Evolutionary conservation across 2,888 invertebrate genomes (phyloP), one percentile per base, ranked within the genome.

Genomic region (Drosophila ezoana): DNA sequence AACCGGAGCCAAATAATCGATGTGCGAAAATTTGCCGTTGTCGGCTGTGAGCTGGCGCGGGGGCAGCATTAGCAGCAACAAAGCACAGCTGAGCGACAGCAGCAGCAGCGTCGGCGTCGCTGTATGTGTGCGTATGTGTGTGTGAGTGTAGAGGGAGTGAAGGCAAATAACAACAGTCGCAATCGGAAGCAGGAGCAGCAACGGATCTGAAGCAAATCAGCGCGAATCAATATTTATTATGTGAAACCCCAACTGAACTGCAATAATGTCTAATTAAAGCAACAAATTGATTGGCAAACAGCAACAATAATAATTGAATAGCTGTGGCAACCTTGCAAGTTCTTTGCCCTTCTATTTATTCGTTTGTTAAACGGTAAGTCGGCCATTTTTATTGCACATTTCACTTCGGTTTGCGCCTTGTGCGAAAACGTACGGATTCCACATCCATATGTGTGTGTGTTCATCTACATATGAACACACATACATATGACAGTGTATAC

Each of bases 341-440:
- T 63, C 60, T 76, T 53, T 60, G 61, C 70, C 53, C 66, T 57
- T 62, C 54, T 62, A 59, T 78, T 61, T 41, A 67, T 60, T 57
- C 75, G 70, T 71, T 67, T 48, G 41, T 72, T 69, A 72, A 76
- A 85, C 73, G 86, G 82, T 83, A 82, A 85, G 82, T 85, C 65
- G 44, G 81, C 82, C 82, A 85, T 82, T 76, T 84, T 85, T 38
- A 72, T 82, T 85, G 68, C 59, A 68, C 16, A 72, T 70, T 81
- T 67, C 37, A 48, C 49, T 44, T 64, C 57, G 20, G 6, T 18
- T 62, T 74, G 60, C 33, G 57, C 54, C 56, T 61, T 60, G 14
- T 20, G 8, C 20, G 20, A 60, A 61, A 56, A 56, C 38, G 38
- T 38, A 11, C 13, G 13, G 51, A 57, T 20, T 28, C 13, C 23